Base-by-base conservation (phyloP, 1,140 invertebrate genomes). In the Drosophila teissieri region DNA sequence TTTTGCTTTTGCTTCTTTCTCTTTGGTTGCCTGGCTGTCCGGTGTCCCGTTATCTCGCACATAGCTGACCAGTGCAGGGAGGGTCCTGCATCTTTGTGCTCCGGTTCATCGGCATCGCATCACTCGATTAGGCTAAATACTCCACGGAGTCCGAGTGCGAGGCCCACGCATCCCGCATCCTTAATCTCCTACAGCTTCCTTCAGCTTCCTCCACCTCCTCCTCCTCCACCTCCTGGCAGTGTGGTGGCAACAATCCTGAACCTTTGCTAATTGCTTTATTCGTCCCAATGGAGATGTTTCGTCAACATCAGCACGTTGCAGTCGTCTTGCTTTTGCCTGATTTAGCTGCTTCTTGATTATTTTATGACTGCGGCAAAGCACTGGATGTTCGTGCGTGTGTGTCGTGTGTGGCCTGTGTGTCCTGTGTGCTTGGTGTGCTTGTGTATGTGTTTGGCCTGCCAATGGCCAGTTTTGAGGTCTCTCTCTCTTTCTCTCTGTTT, bases 211-310 rank as follows among this genome's bases (percentile, higher is more conserved):
- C 14, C 55, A 61, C 40, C 36, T 27, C 39, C 42, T 10, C 14
- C 55, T 72, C 40, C 36, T 27, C 39, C 42, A 52, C 6, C 15
- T 49, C 49, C 52, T 72, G 65, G 75, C 73, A 80, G 76, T 63
- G 31, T 31, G 37, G 46, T 45, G 52, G 42, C 48, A 36, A 22
- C 49, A 42, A 31, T 54, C 61, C 68, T 60, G 56, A 88, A 88
- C 83, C 83, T 84, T 88, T 84, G 60, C 84, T 88, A 88, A 88
- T 88, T 88, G 84, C 84, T 88, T 88, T 90, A 88, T 88, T 77
- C 58, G 80, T 88, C 84, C 84, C 84, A 84, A 48, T 42, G 84
- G 84, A 89, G 84, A 84, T 89, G 80, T 88, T 89, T 88, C 84
- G 84, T 88, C 84, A 88, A 72, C 85, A 78, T 72, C 74, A 80